Evolutionary conservation across 2,113 vertebrate genomes (phyloP), one percentile per base, ranked within the genome.

Genomic region (Gymnocephalus cernua): DNA sequence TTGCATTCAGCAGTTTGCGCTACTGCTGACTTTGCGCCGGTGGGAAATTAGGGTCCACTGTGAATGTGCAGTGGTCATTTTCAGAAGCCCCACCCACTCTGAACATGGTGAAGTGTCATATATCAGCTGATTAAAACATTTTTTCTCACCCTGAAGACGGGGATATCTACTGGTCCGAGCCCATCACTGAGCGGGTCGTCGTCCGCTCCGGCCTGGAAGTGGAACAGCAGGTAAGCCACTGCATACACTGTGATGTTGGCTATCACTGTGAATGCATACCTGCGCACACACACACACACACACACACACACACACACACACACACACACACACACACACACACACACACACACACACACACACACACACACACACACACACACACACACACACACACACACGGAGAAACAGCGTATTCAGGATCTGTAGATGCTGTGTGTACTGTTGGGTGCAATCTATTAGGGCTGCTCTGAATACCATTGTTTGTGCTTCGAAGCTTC

Each of bases 261-360:
- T 27, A 96, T 86, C 74, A 99, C 98, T 0, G 97, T 99, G 86
- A 98, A 99, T 1, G 98, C 97, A 0, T 99, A 99, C 86, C 98
- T 99, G 83, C 45, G 18, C 65, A n/a, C 58, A 72, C 57, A 78
- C 41, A 86, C 21, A 78, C 13, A 65, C 44, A 58, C 44, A 56
- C 27, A 84, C 19, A 61, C 9, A 77, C 38, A 65, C 7, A 15
- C 15, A 77, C 8, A 68, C 25, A 63, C 32, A 70, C 29, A 32
- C 32, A 32, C 32, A 32, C 29, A 32, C 29, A 32, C 29, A 32
- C 44, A 80, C 7, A 38, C 35, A 38, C 27, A 84, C 19, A 61
- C 13, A 77, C 38, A 58, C 6, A 15, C 15, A 77, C 6, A n/a
- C n/a, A n/a, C n/a, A n/a, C n/a, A n/a, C n/a, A n/a, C n/a, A n/a